Conservation (phyloP, 2,888 invertebrate species). For the Eremobia ochroleuca region DNA sequence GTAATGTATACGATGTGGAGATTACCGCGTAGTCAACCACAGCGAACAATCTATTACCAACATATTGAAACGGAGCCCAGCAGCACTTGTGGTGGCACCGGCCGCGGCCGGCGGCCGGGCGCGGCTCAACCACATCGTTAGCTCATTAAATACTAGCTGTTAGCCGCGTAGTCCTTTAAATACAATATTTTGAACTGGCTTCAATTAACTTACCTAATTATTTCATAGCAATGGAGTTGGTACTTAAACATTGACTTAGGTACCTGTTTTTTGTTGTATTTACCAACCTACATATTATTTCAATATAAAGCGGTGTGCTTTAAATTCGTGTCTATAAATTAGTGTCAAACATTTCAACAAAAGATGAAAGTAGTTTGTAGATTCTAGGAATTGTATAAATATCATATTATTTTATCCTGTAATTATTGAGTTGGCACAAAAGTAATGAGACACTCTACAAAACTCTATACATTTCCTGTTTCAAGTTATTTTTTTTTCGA, state of each 20-base stretch:
- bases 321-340: background rate
- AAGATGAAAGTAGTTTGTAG: background rate
- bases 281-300: background rate
- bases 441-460: too few species aligned
- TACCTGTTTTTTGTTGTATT: too few species aligned
- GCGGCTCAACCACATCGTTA: background rate
- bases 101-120: background rate
- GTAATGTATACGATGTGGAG: slow-evolving; percentile 29
- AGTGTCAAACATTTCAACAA: background rate
- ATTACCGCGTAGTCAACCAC: slow-evolving; percentile 11
- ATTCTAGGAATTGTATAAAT: background rate
- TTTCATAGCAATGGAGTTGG: background rate
- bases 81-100: background rate
- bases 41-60: slow-evolving; percentile 37
- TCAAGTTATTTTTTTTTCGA: too few species aligned
- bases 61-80: slow-evolving; percentile 24
- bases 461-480: too few species aligned
- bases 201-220: background rate
- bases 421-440: too few species aligned
- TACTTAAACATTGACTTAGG: background rate
- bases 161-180: background rate
- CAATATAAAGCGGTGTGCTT: background rate
- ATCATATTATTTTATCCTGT: background rate
- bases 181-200: background rate
- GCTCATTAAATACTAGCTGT: slow-evolving; percentile 9